Percentiles rank a stretch among this genome's conserved stretches.
Evolutionary conservation across 2,797 vertebrate genomes (phyloP).

Genomic region (Paguma larvata): DNA sequence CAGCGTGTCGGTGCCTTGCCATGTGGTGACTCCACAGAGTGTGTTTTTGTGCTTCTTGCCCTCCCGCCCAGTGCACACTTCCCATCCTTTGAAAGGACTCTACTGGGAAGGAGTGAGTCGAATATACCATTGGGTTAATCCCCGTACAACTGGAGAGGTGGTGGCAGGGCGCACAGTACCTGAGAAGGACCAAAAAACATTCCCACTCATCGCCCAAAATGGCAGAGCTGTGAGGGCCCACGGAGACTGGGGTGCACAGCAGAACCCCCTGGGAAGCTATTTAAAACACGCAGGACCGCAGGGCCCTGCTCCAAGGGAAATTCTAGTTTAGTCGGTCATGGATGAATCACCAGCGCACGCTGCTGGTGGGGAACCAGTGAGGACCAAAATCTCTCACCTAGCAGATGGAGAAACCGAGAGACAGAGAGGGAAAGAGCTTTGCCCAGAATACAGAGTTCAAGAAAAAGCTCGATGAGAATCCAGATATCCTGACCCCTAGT

Average conservation of each 20-base stretch:
- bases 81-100: background rate
- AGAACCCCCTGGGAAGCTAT: background rate
- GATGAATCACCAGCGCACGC: background rate
- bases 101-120: background rate
- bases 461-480: background rate
- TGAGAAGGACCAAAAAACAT: background rate
- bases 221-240: background rate
- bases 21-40: background rate
- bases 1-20: background rate
- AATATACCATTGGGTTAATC: background rate
- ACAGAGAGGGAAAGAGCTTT: background rate
- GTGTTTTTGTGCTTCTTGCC: background rate
- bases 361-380: background rate
- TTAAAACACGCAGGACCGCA: background rate
- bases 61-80: background rate
- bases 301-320: background rate
- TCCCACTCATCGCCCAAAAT: conserved; percentile 2
- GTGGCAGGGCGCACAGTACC: background rate
- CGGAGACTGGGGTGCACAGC: background rate
- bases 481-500: background rate
- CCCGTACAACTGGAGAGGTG: background rate
- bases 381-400: background rate
- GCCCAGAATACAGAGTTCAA: background rate
- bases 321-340: background rate
- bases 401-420: conserved; percentile 1